phyloP scores from a whole-genome alignment of 2,113 vertebrate genomes.

The Mirounga angustirostris region DNA sequence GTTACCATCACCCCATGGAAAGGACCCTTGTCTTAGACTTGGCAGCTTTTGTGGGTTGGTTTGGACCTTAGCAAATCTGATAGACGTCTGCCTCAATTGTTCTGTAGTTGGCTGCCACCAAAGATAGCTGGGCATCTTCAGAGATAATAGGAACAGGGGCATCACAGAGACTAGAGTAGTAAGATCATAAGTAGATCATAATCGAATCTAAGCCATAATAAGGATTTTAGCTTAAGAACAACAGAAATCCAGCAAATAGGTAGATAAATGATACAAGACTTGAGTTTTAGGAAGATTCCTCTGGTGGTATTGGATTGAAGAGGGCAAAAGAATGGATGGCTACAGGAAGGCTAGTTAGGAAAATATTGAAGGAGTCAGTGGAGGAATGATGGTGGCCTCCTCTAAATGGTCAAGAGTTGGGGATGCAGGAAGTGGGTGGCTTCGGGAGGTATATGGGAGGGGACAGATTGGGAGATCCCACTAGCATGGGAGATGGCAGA shows the following conservation, averaged over 20 bases:
- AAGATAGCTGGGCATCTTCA: background rate
- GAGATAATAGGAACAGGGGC: background rate
- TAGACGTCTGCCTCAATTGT: background rate
- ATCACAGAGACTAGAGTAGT: background rate
- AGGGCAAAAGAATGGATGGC: background rate
- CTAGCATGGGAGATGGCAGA: background rate
- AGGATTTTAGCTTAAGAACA: constrained; percentile 30
- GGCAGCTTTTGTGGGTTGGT: background rate
- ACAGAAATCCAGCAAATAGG: background rate
- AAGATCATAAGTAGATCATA: background rate
- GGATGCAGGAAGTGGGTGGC: background rate
- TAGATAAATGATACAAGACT: background rate
- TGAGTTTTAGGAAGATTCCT: background rate
- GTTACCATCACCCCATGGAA: background rate
- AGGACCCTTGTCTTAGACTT: background rate
- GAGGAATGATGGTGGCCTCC: background rate
- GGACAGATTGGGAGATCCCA: background rate
- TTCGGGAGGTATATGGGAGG: background rate
- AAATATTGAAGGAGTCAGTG: background rate
- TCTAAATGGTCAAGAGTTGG: background rate
- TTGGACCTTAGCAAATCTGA: background rate
- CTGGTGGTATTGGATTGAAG: background rate
- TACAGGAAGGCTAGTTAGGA: background rate
- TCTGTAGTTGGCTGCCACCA: background rate
- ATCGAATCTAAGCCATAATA: background rate